Percentiles rank a stretch among this genome's conserved stretches.
These are phyloP conservation scores for Erebia ligea DNA, from an alignment of 2,888 invertebrate species.

Conservation along the genomic window DNA sequence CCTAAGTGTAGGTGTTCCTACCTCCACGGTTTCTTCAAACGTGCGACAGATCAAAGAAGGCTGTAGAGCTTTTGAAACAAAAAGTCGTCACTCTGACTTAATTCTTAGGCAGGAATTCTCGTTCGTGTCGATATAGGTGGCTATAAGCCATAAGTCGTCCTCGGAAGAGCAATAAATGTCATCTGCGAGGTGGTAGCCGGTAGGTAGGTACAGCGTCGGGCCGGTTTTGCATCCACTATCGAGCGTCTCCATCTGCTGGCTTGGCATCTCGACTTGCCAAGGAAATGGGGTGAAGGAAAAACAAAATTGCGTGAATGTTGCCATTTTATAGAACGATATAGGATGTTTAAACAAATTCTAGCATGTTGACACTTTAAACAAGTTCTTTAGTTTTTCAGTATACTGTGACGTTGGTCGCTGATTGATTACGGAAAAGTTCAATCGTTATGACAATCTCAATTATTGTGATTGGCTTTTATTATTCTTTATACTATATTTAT, in stretches of 20 bases:
- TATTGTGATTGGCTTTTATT: no score
- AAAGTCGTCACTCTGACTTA: neutral
- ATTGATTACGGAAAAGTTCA: no score
- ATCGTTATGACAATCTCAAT: no score
- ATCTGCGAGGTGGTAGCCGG: constrained; percentile 59
- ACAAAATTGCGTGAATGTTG: constrained; percentile 4
- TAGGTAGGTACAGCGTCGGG: constrained; percentile 56
- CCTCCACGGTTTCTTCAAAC: no score
- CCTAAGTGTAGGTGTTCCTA: no score
- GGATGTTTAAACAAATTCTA: no score
- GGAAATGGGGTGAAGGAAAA: constrained; percentile 43
- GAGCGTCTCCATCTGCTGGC: constrained; percentile 67
- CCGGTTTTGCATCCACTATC: constrained; percentile 75
- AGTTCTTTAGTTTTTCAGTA: neutral
- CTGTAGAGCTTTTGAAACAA: neutral
- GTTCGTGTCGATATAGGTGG: constrained; percentile 47
- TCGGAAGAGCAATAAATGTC: constrained; percentile 70
- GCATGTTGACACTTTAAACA: neutral
- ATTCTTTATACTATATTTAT: no score
- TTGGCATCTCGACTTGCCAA: constrained; percentile 44
- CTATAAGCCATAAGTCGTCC: constrained; percentile 61
- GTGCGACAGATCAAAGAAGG: neutral
- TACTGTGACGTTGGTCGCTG: no score
- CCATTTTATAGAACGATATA: neutral
- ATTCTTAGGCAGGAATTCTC: constrained; percentile 65